Evolutionary conservation across 2,113 vertebrate species (phyloP), one percentile per base, ranked within the genome.

Genomic region (Myanophis thanlyinensis): DNA sequence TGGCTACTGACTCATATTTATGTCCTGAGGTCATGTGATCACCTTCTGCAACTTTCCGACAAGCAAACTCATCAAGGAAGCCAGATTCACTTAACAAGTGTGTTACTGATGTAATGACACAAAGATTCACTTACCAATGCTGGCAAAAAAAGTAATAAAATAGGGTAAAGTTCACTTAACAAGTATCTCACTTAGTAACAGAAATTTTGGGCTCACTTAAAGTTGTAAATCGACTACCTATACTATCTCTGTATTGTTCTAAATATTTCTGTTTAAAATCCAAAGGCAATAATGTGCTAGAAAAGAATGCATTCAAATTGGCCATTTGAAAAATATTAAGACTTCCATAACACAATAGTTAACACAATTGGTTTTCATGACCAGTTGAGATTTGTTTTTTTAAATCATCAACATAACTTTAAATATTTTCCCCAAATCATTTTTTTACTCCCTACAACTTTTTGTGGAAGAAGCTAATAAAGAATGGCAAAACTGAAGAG

Each of bases 371-470:
- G 91, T 96, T 96, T 95, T 96, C 92, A 93, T 96, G 73, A n/a
- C n/a, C n/a, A n/a, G n/a, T n/a, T n/a, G n/a, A 93, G 52, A 48
- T 91, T 86, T 4, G 4, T 92, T 93, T 91, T 91, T 94, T 92
- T 89, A 44, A 94, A 91, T 95, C 93, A 93, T 93, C 93, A 94
- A 94, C 88, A 51, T 46, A 94, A 62, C 48, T 48, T 93, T 95
- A 93, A 95, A 94, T 95, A 93, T 86, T 96, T 94, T 51, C 94
- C 95, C 92, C 93, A 93, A 94, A 95, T 92, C 23, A 56, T 93
- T 94, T 93, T 94, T 89, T 0, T 0, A 95, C 85, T 95, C 95
- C 93, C 91, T 22, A 67, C 95, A 85, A 93, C 88, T 95, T 90
- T 97, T 97, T 91, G 90, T 90, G 87, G 91, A 94, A 62, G 95